These are phyloP conservation scores for Drosophila ercepeae DNA, from an alignment of 1,140 invertebrate species.

Conservation along the genomic window DNA sequence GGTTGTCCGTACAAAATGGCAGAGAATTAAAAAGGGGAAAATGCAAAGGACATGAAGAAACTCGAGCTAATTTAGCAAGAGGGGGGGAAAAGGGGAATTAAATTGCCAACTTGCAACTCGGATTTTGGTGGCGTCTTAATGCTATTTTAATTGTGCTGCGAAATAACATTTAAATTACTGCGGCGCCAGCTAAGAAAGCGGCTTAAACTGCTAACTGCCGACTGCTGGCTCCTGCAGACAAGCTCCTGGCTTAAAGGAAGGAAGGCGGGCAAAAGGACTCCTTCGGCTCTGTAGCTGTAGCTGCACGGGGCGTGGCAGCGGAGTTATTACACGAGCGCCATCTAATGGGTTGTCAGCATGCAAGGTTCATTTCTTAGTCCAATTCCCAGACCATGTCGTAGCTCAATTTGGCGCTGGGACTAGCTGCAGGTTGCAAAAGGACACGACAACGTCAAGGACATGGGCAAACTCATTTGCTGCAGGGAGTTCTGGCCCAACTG, in stretches of 20 bases:
- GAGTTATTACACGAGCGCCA: slow-evolving; percentile 43
- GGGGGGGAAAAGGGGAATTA: slow-evolving; percentile 26
- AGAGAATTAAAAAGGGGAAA: slow-evolving; percentile 7
- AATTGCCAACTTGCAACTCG: slow-evolving; percentile 47
- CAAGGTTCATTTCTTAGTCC: slow-evolving; percentile 29
- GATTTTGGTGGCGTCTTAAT: slow-evolving; percentile 63
- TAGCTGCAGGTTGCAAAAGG: slow-evolving; percentile 23
- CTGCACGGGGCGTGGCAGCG: slow-evolving; percentile 19
- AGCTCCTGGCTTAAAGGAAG: slow-evolving; percentile 21
- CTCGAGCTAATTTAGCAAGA: slow-evolving; percentile 50
- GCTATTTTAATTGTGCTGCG: slow-evolving; percentile 73
- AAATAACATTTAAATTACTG: slow-evolving; percentile 80
- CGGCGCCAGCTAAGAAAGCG: slow-evolving; percentile 52
- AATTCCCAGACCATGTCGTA: slow-evolving; percentile 13
- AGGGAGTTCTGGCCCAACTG: neutral
- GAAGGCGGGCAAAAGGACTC: slow-evolving; percentile 12
- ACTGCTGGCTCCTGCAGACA: slow-evolving; percentile 27
- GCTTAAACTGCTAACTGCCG: neutral
- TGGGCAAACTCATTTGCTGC: slow-evolving; percentile 12
- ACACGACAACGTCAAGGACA: slow-evolving; percentile 44
- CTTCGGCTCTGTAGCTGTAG: neutral
- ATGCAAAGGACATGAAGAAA: slow-evolving; percentile 37
- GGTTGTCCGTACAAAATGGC: slow-evolving; percentile 10
- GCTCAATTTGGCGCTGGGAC: slow-evolving; percentile 30
- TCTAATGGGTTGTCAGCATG: slow-evolving; percentile 73